A percentile compares a stretch with the other conserved stretches of the same genome.
phyloP scores from a whole-genome alignment of 2,113 vertebrate species.

The Bos taurus region DNA sequence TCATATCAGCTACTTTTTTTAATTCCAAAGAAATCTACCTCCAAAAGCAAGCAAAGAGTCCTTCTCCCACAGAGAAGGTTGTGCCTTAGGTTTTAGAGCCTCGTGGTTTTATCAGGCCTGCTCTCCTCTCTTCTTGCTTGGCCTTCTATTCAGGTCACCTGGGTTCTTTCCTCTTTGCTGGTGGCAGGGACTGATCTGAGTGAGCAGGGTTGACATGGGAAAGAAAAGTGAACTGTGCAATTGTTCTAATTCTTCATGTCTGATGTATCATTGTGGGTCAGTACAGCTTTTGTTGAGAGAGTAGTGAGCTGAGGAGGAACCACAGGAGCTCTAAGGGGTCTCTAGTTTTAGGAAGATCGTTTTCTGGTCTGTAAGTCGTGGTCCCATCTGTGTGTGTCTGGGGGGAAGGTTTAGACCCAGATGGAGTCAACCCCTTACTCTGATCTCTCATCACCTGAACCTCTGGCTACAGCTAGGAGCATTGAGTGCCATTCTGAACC shows the following conservation, averaged over 20 bases:
- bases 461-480: neutral
- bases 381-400: neutral
- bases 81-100: neutral
- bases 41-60: neutral
- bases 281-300: neutral
- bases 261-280: neutral
- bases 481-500: neutral
- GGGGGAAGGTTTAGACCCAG: neutral
- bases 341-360: neutral
- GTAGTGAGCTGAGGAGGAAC: neutral
- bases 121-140: neutral
- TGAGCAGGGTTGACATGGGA: neutral
- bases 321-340: neutral
- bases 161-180: neutral
- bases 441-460: neutral
- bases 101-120: neutral
- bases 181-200: neutral
- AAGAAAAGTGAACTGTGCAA: neutral
- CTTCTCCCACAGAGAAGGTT: neutral
- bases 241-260: neutral
- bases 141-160: neutral
- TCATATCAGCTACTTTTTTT: neutral
- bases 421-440: neutral
- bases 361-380: neutral
- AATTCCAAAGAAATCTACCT: neutral